Evolutionary conservation across 2,113 vertebrate species (phyloP).

Genomic region (Oryzias woworae): DNA sequence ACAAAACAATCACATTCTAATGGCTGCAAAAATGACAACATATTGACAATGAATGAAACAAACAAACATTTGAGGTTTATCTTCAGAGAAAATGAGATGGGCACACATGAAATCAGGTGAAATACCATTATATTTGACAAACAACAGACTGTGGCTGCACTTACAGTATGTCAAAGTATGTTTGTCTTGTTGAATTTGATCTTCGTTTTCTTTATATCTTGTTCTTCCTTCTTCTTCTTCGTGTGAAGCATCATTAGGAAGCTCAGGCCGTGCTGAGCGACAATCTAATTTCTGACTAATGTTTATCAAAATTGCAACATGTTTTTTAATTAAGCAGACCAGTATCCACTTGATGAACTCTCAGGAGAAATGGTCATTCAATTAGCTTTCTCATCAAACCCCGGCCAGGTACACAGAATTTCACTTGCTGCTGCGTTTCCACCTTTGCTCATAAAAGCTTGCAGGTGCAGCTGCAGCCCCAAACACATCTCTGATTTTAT

Average conservation of each 20-base stretch:
- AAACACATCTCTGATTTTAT: conserved; percentile 33
- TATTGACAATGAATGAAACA: no score
- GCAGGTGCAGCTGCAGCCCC: not conserved
- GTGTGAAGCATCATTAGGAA: conserved; percentile 13
- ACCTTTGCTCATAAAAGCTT: conserved; percentile 25
- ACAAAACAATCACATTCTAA: no score
- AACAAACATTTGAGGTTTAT: no score
- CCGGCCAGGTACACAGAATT: conserved; percentile 39
- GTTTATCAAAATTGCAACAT: conserved; percentile 62
- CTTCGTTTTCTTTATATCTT: conserved; percentile 14
- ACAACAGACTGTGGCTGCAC: no score
- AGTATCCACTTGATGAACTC: conserved; percentile 51
- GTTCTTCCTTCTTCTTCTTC: not conserved
- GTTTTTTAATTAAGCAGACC: conserved; percentile 67
- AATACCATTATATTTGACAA: no score
- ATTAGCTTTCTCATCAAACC: conserved; percentile 65
- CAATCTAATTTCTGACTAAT: conserved; percentile 61
- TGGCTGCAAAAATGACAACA: no score
- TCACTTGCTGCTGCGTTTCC: conserved; percentile 16
- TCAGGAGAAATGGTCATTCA: conserved; percentile 45
- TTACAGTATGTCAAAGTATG: no score
- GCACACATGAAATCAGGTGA: no score
- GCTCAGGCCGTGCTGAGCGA: conserved; percentile 17
- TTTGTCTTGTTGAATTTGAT: no score
- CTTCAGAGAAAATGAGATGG: no score